Percentiles rank a stretch among this genome's conserved stretches.
Conservation (phyloP, 2,113 vertebrate genomes). For the Cyphomyrus discorhynchus region DNA sequence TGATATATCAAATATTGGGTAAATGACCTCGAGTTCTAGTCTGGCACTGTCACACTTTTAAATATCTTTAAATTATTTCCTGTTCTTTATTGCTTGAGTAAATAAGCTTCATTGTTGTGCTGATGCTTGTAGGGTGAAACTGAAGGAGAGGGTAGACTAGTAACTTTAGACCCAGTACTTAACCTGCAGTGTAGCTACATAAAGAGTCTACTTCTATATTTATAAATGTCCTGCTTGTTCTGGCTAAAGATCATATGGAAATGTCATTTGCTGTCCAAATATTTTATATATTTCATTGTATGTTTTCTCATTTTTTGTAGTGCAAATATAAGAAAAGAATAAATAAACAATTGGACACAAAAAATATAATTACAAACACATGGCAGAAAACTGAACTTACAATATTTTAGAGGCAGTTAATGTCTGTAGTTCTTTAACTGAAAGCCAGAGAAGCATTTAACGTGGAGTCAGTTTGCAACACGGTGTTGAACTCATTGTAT, state of each 20-base stretch:
- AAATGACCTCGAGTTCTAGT: background rate
- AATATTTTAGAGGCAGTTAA: background rate
- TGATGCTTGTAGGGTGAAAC: background rate
- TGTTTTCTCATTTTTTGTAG: background rate
- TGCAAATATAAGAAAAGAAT: background rate
- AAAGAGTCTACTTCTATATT: background rate
- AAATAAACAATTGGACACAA: background rate
- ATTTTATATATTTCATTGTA: background rate
- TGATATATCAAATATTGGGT: background rate
- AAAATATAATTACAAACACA: background rate
- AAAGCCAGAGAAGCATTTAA: background rate
- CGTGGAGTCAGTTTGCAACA: background rate
- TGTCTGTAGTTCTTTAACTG: background rate
- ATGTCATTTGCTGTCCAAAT: background rate
- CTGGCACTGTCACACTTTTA: background rate
- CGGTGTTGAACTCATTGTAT: background rate
- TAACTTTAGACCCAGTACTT: background rate
- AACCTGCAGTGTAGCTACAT: background rate
- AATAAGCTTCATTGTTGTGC: background rate
- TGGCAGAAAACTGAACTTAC: background rate
- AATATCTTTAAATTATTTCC: background rate
- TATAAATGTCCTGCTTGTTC: background rate
- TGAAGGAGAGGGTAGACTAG: background rate
- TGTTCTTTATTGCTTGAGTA: background rate
- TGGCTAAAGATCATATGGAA: background rate